A percentile compares a stretch with the other conserved stretches of the same genome.
phyloP scores from a whole-genome alignment of 1,140 invertebrate species.

The Trichonephila clavata region DNA sequence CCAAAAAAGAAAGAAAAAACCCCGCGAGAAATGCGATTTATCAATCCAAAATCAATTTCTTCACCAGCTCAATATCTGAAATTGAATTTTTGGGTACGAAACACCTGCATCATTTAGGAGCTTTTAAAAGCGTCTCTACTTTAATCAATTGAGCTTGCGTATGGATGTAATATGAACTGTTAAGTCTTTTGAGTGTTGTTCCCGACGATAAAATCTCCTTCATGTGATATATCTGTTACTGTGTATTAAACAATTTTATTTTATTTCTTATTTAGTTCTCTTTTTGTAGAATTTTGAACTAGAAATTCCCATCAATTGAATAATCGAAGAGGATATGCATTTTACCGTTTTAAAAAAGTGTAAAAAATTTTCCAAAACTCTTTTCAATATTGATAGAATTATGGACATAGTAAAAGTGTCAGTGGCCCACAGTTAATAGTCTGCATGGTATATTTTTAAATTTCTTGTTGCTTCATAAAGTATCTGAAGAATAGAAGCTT shows the following conservation, averaged over 20 bases:
- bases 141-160: background rate
- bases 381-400: no score
- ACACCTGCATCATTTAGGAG: background rate
- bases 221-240: background rate
- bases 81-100: background rate
- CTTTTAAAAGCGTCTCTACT: background rate
- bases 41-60: slow-evolving; percentile 8
- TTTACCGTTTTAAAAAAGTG: no score
- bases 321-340: no score
- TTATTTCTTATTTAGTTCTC: background rate
- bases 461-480: no score
- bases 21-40: background rate
- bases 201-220: background rate
- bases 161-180: background rate
- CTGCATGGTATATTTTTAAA: no score
- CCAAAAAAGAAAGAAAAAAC: background rate
- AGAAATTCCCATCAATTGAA: no score
- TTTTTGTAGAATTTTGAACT: no score
- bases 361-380: no score
- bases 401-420: no score
- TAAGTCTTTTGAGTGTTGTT: background rate
- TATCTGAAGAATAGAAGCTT: no score
- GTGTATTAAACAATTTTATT: background rate
- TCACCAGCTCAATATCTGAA: background rate
- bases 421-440: no score